Conservation (phyloP, 2,113 vertebrate genomes). For the Caranx melampygus region DNA sequence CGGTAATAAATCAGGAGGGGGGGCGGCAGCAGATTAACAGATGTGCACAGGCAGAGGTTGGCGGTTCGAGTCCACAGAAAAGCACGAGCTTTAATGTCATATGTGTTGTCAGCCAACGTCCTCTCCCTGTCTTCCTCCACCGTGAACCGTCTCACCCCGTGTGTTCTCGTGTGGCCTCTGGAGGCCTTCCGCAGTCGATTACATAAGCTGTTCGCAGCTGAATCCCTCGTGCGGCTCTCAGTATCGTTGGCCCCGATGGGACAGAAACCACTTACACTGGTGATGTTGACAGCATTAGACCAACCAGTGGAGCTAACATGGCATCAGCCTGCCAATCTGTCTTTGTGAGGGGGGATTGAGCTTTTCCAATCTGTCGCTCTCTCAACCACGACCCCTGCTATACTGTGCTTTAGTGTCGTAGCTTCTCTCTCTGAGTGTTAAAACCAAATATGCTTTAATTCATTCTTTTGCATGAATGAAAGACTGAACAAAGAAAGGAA, state of each 20-base stretch:
- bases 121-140: background rate
- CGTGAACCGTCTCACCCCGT: background rate
- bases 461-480: constrained; percentile 1
- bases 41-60: background rate
- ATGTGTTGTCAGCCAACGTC: background rate
- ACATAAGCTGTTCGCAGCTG: constrained; percentile 48
- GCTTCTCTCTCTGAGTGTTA: background rate
- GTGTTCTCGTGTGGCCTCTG: background rate
- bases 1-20: constrained; percentile 29
- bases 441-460: background rate
- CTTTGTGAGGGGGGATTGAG: constrained; percentile 47
- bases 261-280: constrained; percentile 34
- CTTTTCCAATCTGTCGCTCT: constrained; percentile 48
- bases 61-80: constrained; percentile 2
- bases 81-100: background rate
- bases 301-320: background rate
- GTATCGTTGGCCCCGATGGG: background rate
- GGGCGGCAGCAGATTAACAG: background rate
- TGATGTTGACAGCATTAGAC: constrained; percentile 40
- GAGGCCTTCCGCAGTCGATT: constrained; percentile 23
- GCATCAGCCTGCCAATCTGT: constrained; percentile 37
- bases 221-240: constrained; percentile 28
- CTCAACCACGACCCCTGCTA: background rate
- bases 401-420: constrained; percentile 19
- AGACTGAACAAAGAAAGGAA: background rate